Percentiles rank a stretch among this genome's conserved stretches.
phyloP scores from a whole-genome alignment of 2,113 vertebrate genomes.

The Antennarius striatus region DNA sequence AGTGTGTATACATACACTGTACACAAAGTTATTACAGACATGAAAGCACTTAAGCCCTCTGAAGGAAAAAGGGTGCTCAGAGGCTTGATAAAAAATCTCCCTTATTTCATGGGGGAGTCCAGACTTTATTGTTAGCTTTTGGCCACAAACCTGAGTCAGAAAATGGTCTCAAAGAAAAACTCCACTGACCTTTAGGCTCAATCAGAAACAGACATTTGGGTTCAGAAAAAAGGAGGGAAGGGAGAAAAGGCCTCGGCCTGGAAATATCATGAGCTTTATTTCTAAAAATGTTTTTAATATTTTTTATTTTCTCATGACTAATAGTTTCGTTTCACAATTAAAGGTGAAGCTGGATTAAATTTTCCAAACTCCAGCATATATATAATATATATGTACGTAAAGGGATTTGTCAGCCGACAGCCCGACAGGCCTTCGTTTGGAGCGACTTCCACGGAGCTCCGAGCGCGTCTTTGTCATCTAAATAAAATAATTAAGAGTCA shows the following conservation, averaged over 20 bases:
- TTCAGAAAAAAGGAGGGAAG: constrained; percentile 31
- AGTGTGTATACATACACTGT: constrained; percentile 58
- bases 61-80: constrained; percentile 57
- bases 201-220: constrained; percentile 63
- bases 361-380: no score
- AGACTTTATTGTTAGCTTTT: constrained; percentile 60
- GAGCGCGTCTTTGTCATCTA: no score
- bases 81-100: constrained; percentile 57
- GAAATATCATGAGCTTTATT: no score
- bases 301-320: no score
- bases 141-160: constrained; percentile 57
- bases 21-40: constrained; percentile 67
- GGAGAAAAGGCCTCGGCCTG: background rate
- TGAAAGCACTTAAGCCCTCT: constrained; percentile 57
- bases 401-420: no score
- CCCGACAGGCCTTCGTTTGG: no score
- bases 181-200: constrained; percentile 68
- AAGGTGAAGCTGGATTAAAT: no score
- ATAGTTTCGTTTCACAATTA: no score
- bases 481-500: no score
- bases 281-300: no score
- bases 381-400: no score
- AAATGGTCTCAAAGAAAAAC: constrained; percentile 61
- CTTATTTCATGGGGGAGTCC: constrained; percentile 57
- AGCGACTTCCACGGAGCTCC: no score